Conservation (phyloP, 2,113 vertebrate genomes). For the Festucalex cinctus region DNA sequence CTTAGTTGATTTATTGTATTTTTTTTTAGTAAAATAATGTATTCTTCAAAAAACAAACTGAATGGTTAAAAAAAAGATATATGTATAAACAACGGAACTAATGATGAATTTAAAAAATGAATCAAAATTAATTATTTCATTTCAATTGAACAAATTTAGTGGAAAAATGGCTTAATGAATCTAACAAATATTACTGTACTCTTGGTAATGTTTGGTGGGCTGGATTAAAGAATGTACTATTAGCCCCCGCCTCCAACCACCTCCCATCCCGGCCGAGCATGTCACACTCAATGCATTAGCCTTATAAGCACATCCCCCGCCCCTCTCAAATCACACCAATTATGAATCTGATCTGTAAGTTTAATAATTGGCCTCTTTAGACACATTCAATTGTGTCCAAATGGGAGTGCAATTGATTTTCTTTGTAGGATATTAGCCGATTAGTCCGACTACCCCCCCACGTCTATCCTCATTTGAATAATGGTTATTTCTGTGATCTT, state of each 20-base stretch:
- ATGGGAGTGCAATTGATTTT: constrained; percentile 78
- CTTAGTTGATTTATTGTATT: too few relatives aligned
- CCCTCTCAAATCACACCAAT: constrained; percentile 55
- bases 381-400: constrained; percentile 76
- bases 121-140: neutral
- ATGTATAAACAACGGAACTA: too few relatives aligned
- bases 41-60: too few relatives aligned
- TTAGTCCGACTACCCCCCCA: constrained; percentile 71
- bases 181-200: neutral
- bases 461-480: constrained; percentile 76
- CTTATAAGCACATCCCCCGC: constrained; percentile 62
- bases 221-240: neutral
- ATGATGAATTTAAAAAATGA: neutral
- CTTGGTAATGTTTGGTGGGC: neutral
- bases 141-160: neutral
- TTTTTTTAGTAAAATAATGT: too few relatives aligned
- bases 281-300: constrained; percentile 64
- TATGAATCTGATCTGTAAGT: constrained; percentile 79
- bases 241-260: neutral
- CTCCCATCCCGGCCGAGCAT: neutral
- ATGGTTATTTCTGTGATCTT: constrained; percentile 77
- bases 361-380: constrained; percentile 80
- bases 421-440: constrained; percentile 75
- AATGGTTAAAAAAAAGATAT: too few relatives aligned
- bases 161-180: neutral